A percentile compares a stretch with the other conserved stretches of the same genome.
Conservation (phyloP, 2,888 invertebrate genomes). For the Agrenia bidenticulata region DNA sequence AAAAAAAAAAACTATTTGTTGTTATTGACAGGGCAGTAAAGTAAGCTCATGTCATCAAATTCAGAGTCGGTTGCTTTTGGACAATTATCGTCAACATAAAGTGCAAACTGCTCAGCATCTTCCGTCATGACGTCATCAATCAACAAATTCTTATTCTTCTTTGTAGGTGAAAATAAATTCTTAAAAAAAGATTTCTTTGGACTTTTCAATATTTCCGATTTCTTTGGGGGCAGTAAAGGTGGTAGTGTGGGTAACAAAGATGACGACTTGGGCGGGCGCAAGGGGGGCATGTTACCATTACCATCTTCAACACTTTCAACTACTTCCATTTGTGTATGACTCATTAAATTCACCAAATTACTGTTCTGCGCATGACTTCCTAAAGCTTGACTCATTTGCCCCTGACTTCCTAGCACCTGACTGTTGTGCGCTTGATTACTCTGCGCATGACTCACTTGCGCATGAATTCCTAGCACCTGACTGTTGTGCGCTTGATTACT, state of each 20-base stretch:
- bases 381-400: too few species aligned
- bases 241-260: constrained; percentile 66
- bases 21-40: too few species aligned
- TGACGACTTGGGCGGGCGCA: constrained; percentile 53
- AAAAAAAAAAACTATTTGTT: neutral
- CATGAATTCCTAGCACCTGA: constrained; percentile 61
- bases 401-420: too few species aligned
- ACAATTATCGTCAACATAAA: constrained; percentile 76
- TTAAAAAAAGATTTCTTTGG: constrained; percentile 29
- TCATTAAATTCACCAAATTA: too few species aligned
- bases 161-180: constrained; percentile 28
- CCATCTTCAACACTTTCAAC: neutral
- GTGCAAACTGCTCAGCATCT: constrained; percentile 80
- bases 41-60: constrained; percentile 85
- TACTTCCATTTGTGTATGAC: too few species aligned
- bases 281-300: constrained; percentile 46
- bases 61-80: constrained; percentile 83
- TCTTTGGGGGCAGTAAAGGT: constrained; percentile 78
- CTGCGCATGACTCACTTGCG: too few species aligned
- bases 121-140: neutral
- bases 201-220: constrained; percentile 48
- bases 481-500: constrained; percentile 79
- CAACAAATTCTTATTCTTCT: constrained; percentile 16
- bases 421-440: neutral
- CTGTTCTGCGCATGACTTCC: too few species aligned